Base-by-base conservation (phyloP, 2,888 invertebrate genomes). In the Ypsolopha scabrella region DNA sequence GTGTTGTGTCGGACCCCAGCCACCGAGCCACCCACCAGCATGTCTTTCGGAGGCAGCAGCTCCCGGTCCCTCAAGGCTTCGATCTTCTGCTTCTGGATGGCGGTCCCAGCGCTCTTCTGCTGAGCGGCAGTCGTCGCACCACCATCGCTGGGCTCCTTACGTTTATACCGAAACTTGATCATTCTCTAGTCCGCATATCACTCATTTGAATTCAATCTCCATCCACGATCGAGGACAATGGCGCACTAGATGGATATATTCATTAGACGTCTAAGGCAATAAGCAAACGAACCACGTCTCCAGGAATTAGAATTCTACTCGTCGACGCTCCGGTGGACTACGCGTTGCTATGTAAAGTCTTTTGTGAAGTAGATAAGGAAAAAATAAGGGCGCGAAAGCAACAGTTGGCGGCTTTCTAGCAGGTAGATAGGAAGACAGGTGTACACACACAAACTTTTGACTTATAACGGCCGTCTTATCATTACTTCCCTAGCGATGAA, bases 121-220 rank as follows among this genome's bases (percentile, higher is more conserved):
- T 37, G 39, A 14, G 33, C 36, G 8, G 46, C 47, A n/a, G 48
- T 11, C 37, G 70, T 70, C 58, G 50, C 9, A 9, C 67, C 67
- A 50, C 68, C 72, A 68, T 73, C 76, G 65, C 58, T 76, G 54
- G 70, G 65, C 68, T 90, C 90, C 71, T 90, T 90, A 58, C 90
- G 88, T 65, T 90, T 90, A 61, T 90, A 90, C 57, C 90, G 88
- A 80, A 90, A 90, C 78, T 90, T 90, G 58, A 90, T 90, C 90
- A 90, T 90, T 35, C 9, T 35, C 39, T 13, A 10, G 41, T 45
- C 75, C 75, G 62, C 80, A 80, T 81, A 61, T 57, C 54, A 52
- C 56, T 63, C 64, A 64, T 67, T 68, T 54, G 59, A 61, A 78
- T 78, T 78, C 71, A 70, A 68, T 67, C 62, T 63, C 63, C 70